phyloP scores from a whole-genome alignment of 2,113 vertebrate species.

The Tyto alba region DNA sequence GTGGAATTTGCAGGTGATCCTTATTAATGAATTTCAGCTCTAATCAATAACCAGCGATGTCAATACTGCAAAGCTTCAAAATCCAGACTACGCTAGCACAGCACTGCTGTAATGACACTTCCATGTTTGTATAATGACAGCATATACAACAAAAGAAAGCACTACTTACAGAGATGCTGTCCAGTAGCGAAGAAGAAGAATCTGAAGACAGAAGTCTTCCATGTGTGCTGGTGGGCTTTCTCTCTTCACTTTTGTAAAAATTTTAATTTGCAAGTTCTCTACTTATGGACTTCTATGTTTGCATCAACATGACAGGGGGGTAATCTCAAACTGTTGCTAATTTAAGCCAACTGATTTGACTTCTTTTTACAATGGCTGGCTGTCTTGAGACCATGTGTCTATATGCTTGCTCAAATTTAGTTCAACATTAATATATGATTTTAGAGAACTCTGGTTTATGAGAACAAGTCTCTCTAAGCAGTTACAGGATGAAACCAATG shows the following conservation, averaged over 20 bases:
- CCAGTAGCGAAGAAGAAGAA: background rate
- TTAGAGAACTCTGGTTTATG: background rate
- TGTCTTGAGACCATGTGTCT: background rate
- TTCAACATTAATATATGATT: background rate
- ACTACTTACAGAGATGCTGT: constrained; percentile 47
- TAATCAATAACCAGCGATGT: background rate
- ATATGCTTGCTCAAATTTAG: background rate
- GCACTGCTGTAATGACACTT: background rate
- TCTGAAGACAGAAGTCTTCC: background rate
- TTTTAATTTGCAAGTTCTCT: background rate
- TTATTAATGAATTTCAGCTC: background rate
- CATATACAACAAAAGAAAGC: background rate
- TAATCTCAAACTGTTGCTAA: background rate
- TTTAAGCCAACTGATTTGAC: background rate
- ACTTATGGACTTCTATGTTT: background rate
- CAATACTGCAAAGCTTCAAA: background rate
- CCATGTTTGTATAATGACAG: background rate
- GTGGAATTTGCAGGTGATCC: background rate
- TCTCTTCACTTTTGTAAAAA: background rate
- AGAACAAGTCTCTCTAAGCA: background rate
- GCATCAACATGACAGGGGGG: background rate
- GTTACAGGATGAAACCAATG: background rate
- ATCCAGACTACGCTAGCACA: background rate
- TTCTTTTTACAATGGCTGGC: background rate
- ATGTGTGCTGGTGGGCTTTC: background rate